phyloP scores from a whole-genome alignment of 2,888 invertebrate species.

The Drosophila cyrtoloma region DNA sequence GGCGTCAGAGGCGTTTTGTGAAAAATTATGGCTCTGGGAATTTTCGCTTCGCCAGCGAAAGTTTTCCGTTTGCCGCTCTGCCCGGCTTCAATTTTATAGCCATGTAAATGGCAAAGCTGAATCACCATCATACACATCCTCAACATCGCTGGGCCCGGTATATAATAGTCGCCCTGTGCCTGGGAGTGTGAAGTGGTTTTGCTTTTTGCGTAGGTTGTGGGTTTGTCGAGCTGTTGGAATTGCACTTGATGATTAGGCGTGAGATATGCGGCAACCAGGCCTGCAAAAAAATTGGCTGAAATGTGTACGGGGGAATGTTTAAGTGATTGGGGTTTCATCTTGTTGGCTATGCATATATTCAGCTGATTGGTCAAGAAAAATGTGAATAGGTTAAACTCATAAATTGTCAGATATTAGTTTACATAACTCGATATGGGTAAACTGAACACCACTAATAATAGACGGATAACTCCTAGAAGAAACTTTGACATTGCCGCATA shows the following conservation, averaged over 20 bases:
- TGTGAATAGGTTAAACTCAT: not conserved
- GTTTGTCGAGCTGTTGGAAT: slow-evolving; percentile 46
- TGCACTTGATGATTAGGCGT: slow-evolving; percentile 64
- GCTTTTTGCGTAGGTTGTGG: slow-evolving; percentile 26
- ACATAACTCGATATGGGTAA: not conserved
- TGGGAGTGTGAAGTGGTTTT: slow-evolving; percentile 47
- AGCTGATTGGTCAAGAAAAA: slow-evolving; percentile 18
- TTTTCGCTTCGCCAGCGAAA: slow-evolving; percentile 63
- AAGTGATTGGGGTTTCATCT: not conserved
- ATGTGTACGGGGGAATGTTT: slow-evolving; percentile 5
- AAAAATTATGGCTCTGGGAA: slow-evolving; percentile 76
- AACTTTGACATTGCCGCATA: too few relatives aligned
- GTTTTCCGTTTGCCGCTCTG: slow-evolving; percentile 37
- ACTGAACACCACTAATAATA: not conserved
- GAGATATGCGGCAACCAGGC: slow-evolving; percentile 45
- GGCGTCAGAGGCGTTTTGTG: slow-evolving; percentile 70
- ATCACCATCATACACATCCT: slow-evolving; percentile 23
- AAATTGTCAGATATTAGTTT: not conserved
- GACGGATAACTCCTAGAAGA: too few relatives aligned
- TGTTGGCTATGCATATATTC: not conserved
- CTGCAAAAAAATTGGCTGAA: slow-evolving; percentile 10
- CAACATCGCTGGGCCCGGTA: slow-evolving; percentile 15
- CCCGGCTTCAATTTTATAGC: slow-evolving; percentile 65
- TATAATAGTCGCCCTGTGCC: slow-evolving; percentile 52
- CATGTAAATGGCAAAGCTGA: slow-evolving; percentile 65